Percentiles rank a stretch among this genome's conserved stretches.
Conservation (phyloP, 2,113 vertebrate species). For the Propithecus coquereli region DNA sequence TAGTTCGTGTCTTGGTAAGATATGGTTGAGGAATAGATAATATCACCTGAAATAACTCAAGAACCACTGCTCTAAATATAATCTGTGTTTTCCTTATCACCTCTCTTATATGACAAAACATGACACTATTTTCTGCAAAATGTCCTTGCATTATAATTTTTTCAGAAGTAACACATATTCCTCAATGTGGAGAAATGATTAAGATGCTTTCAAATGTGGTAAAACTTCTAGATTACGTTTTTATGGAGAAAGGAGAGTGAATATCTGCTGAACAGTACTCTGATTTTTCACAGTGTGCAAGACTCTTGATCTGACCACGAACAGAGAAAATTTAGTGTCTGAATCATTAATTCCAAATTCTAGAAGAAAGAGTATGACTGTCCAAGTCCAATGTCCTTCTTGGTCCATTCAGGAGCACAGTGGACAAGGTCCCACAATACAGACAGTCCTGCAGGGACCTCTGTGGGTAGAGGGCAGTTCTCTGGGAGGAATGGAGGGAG, state of each 20-base stretch:
- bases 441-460: background rate
- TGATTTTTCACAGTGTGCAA: fast-evolving
- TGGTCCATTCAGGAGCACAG: background rate
- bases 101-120: background rate
- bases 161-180: background rate
- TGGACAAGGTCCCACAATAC: background rate
- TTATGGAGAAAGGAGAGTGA: fast-evolving
- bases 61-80: background rate
- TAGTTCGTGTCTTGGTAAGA: background rate
- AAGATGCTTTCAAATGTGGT: background rate
- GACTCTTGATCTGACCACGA: background rate
- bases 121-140: background rate
- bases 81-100: background rate
- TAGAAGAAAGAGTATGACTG: background rate
- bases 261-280: fast-evolving
- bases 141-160: background rate
- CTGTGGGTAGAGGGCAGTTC: background rate
- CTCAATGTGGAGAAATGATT: background rate
- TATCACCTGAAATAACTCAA: background rate
- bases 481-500: background rate
- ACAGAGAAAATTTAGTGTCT: background rate
- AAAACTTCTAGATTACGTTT: background rate
- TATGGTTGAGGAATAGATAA: background rate
- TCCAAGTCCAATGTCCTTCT: background rate
- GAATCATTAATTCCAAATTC: background rate